phyloP scores from a whole-genome alignment of 2,888 invertebrate genomes.

The Falcaria lacertinaria region DNA sequence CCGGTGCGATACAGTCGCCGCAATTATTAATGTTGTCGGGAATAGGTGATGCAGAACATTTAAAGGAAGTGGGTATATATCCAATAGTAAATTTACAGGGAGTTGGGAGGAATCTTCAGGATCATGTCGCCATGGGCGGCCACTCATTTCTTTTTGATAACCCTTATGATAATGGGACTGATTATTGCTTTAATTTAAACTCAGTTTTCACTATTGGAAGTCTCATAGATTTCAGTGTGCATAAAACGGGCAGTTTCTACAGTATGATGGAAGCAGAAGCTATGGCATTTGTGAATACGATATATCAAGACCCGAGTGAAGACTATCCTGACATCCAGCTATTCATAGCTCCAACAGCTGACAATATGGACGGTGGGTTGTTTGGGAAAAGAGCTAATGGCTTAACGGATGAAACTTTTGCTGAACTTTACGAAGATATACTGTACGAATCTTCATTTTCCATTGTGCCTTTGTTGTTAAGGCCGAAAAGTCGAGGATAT shows the following conservation, averaged over 20 bases:
- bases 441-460: slow-evolving; percentile 84
- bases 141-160: slow-evolving; percentile 85
- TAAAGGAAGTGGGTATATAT: slow-evolving; percentile 80
- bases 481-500: slow-evolving; percentile 86
- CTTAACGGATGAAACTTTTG: slow-evolving; percentile 83
- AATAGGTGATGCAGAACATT: slow-evolving; percentile 83
- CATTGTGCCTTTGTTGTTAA: slow-evolving; percentile 83
- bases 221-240: slow-evolving; percentile 81
- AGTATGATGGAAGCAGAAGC: slow-evolving; percentile 89
- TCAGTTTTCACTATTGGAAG: slow-evolving; percentile 81
- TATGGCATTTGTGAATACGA: slow-evolving; percentile 88
- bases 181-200: slow-evolving; percentile 84
- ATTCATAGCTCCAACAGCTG: slow-evolving; percentile 86
- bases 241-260: slow-evolving; percentile 84
- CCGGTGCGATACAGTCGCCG: slow-evolving; percentile 91
- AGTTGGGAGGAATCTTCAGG: slow-evolving; percentile 90
- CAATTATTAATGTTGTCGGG: slow-evolving; percentile 94
- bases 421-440: slow-evolving; percentile 84
- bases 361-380: slow-evolving; percentile 88
- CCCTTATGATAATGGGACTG: slow-evolving; percentile 74
- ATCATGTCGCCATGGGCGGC: slow-evolving; percentile 90
- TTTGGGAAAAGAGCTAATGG: slow-evolving; percentile 85
- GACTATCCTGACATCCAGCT: slow-evolving; percentile 91
- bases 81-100: slow-evolving; percentile 82
- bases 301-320: slow-evolving; percentile 81